Evolutionary conservation across 2,113 vertebrate species (phyloP).

Genomic region (Columba janthina): DNA sequence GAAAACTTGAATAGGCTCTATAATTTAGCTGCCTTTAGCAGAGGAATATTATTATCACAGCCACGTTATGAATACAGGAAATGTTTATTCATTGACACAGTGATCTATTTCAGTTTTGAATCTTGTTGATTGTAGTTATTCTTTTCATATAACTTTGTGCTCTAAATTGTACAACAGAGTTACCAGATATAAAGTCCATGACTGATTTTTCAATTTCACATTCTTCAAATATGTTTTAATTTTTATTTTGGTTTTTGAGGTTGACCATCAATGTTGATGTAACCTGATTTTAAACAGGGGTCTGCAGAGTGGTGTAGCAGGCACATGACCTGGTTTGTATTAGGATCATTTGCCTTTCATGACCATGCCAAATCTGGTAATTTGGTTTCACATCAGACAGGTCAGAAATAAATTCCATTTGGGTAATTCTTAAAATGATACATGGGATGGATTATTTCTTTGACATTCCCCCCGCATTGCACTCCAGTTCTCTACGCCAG

Average conservation of each 20-base stretch:
- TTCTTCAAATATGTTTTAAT: not conserved
- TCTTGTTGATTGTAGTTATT: not conserved
- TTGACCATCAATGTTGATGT: not conserved
- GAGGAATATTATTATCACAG: not conserved
- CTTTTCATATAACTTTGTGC: not conserved
- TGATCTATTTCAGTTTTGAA: not conserved
- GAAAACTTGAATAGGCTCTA: not conserved
- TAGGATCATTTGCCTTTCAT: not conserved
- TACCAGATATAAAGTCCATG: not conserved
- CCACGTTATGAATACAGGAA: not conserved
- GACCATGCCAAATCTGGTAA: not conserved
- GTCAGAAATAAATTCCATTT: not conserved
- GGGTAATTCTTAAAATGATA: not conserved
- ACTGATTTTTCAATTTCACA: not conserved
- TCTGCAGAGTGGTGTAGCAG: not conserved
- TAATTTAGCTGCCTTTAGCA: not conserved
- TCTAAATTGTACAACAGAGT: not conserved
- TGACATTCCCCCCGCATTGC: not conserved
- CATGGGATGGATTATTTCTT: not conserved
- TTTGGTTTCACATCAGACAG: not conserved
- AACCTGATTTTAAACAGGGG: not conserved
- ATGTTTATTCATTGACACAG: not conserved
- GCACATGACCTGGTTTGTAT: not conserved
- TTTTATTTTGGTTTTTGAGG: not conserved
- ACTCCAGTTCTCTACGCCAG: not conserved